Percentiles rank a stretch among this genome's conserved stretches.
These are phyloP conservation scores for Osmerus mordax DNA, from an alignment of 2,113 vertebrate genomes.

Conservation along the genomic window DNA sequence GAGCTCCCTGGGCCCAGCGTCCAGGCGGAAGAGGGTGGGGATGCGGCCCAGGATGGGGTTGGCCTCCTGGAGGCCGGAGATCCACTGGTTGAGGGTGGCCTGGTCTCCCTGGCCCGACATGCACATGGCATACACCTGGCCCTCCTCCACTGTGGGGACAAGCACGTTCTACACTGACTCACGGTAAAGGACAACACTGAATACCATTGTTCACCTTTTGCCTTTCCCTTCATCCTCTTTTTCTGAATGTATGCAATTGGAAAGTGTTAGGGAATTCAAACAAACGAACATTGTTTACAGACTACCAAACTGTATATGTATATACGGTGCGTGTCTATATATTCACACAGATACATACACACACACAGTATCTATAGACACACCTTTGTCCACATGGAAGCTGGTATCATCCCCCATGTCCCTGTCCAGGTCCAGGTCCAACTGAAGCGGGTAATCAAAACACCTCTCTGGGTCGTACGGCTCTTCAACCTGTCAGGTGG, in stretches of 20 bases:
- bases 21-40: constrained; percentile 81
- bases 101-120: constrained; percentile 78
- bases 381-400: constrained; percentile 56
- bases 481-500: constrained; percentile 62
- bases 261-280: no score
- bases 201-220: not conserved
- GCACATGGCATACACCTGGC: constrained; percentile 83
- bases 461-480: constrained; percentile 78
- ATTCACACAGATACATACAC: not conserved
- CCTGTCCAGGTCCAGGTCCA: constrained; percentile 76
- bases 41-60: constrained; percentile 77
- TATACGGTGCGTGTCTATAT: not conserved
- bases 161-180: constrained; percentile 9
- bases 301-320: no score
- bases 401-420: not conserved
- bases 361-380: constrained; percentile 19
- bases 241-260: not conserved
- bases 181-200: not conserved
- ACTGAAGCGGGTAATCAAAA: constrained; percentile 76
- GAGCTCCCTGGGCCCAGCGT: constrained; percentile 57
- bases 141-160: constrained; percentile 79
- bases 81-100: constrained; percentile 80
- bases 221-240: not conserved
- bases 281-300: no score
- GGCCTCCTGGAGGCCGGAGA: constrained; percentile 79